Evolutionary conservation across 2,797 vertebrate genomes (phyloP).

Genomic region (Syngnathus rostellatus): DNA sequence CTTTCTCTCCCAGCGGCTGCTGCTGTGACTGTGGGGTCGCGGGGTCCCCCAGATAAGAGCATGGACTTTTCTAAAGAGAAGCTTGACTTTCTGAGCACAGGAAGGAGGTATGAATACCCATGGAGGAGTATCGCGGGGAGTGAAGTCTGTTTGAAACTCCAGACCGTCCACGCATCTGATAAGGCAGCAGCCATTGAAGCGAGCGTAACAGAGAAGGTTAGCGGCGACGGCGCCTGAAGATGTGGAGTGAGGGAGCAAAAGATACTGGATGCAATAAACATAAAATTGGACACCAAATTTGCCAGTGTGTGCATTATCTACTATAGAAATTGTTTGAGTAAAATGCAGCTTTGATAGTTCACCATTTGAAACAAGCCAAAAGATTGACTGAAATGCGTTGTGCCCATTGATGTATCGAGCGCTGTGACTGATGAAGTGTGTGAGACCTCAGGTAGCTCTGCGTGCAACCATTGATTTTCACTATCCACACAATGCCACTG

Average conservation of each 20-base stretch:
- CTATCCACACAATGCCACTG: slow-evolving; percentile 54
- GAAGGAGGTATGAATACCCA: slow-evolving; percentile 76
- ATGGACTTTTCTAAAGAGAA: slow-evolving; percentile 76
- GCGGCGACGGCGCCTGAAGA: slow-evolving; percentile 36
- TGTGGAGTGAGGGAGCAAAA: slow-evolving; percentile 21
- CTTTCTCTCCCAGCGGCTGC: slow-evolving; percentile 47
- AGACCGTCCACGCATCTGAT: slow-evolving; percentile 81
- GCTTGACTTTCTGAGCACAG: slow-evolving; percentile 85
- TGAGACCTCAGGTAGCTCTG: slow-evolving; percentile 65
- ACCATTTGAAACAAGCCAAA: slow-evolving; percentile 52
- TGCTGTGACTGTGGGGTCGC: slow-evolving; percentile 66
- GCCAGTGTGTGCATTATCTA: slow-evolving; percentile 51
- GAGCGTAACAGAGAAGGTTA: slow-evolving; percentile 73
- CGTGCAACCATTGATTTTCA: slow-evolving; percentile 64
- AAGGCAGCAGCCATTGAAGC: slow-evolving; percentile 70
- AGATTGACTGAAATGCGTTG: slow-evolving; percentile 50
- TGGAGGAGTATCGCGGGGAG: slow-evolving; percentile 67
- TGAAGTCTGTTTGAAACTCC: slow-evolving; percentile 75
- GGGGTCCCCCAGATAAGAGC: slow-evolving; percentile 79
- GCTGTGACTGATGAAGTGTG: slow-evolving; percentile 70
- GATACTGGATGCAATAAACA: slow-evolving; percentile 33
- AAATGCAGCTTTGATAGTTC: slow-evolving; percentile 62
- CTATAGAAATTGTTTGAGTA: slow-evolving; percentile 50
- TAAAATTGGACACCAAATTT: slow-evolving; percentile 38
- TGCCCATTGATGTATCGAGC: slow-evolving; percentile 63